phyloP scores from a whole-genome alignment of 1,140 invertebrate species.

The Hyposmocoma kahamanoa region DNA sequence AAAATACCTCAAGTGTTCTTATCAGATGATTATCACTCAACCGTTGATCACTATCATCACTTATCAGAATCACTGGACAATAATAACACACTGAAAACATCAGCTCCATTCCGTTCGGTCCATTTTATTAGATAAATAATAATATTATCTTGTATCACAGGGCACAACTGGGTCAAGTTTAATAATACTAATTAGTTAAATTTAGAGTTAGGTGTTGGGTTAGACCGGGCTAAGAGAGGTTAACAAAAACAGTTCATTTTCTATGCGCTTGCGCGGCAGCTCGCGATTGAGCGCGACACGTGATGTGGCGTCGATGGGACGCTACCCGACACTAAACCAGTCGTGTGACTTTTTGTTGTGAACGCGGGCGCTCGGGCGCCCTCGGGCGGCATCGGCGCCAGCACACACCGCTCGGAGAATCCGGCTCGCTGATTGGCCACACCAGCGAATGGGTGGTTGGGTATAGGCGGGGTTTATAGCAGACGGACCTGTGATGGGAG shows the following conservation, averaged over 20 bases:
- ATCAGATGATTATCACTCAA: constrained; percentile 48
- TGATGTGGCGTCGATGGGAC: constrained; percentile 66
- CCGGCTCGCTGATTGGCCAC: constrained; percentile 29
- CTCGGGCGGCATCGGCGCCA: constrained; percentile 38
- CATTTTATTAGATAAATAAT: constrained; percentile 46
- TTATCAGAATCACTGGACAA: constrained; percentile 44
- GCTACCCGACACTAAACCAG: constrained; percentile 70
- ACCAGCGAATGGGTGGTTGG: constrained; percentile 28
- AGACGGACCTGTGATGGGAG: constrained; percentile 38
- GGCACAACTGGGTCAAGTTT: constrained; percentile 25
- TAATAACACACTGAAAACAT: constrained; percentile 62
- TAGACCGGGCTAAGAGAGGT: constrained; percentile 19
- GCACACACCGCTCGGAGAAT: constrained; percentile 22
- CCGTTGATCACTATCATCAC: constrained; percentile 69
- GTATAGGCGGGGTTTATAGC: constrained; percentile 28
- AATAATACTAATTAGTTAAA: constrained; percentile 13
- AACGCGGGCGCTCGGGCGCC: constrained; percentile 43
- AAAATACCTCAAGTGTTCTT: constrained; percentile 60
- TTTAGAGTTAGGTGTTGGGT: constrained; percentile 18
- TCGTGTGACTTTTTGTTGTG: constrained; percentile 68
- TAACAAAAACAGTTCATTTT: constrained; percentile 43
- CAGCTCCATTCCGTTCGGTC: constrained; percentile 62
- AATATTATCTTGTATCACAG: constrained; percentile 38
- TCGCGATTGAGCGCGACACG: constrained; percentile 29
- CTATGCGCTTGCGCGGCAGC: constrained; percentile 47